A percentile compares a stretch with the other conserved stretches of the same genome.
Conservation (phyloP, 2,113 vertebrate species). For the Tupaia chinensis region DNA sequence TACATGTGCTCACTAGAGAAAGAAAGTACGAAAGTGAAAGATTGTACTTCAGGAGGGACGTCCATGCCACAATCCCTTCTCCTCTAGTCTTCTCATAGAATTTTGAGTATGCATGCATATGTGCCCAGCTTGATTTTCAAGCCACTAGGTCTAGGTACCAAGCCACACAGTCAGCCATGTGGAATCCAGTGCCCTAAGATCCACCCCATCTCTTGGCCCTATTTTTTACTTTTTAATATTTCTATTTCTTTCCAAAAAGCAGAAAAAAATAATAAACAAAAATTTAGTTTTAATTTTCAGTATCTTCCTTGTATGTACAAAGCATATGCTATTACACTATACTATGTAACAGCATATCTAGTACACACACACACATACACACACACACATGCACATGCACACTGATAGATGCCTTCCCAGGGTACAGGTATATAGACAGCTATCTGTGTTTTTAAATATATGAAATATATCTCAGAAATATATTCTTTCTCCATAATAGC, state of each 20-base stretch:
- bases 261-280: conserved; percentile 15
- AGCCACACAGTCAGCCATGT: too few relatives aligned
- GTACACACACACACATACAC: background rate
- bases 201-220: background rate
- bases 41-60: too few relatives aligned
- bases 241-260: background rate
- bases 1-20: too few relatives aligned
- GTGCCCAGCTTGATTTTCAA: too few relatives aligned
- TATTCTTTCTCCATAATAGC: conserved; percentile 6
- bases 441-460: conserved; percentile 5
- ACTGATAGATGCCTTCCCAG: background rate
- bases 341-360: background rate
- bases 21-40: too few relatives aligned
- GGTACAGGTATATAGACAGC: background rate
- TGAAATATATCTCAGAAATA: conserved; percentile 14
- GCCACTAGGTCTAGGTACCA: too few relatives aligned
- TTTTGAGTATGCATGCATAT: too few relatives aligned
- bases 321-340: background rate
- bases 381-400: background rate
- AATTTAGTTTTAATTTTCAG: background rate
- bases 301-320: background rate
- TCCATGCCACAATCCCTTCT: too few relatives aligned
- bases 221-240: background rate
- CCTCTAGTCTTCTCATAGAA: too few relatives aligned
- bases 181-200: too few relatives aligned